Base-by-base conservation (phyloP, 2,113 vertebrate species). In the Prinia subflava region DNA sequence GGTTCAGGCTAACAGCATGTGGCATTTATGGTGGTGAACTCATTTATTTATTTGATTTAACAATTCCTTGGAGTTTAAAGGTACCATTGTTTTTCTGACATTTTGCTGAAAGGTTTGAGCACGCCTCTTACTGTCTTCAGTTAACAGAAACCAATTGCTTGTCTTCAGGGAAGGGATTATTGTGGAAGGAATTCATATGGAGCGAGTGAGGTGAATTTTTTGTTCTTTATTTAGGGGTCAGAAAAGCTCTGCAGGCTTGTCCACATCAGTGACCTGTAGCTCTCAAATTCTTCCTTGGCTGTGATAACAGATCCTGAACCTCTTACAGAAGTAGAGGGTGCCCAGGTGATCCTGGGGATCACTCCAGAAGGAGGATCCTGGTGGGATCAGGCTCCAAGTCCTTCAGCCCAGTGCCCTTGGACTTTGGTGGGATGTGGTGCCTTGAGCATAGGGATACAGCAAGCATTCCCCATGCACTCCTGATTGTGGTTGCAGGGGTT, bases 401-500 rank as follows among this genome's bases (percentile, higher is more conserved):
- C 73, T 83, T 59, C 14, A 59, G 30, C 53, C 30, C 49, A 50
- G 8, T 77, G 74, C 27, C 14, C 23, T 70, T 60, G 73, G 35
- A 33, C 73, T 59, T 69, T 33, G 28, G 46, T 47, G 20, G 42
- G 69, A 74, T 0, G 0, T 33, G 59, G n/a, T 49, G 19, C n/a
- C 31, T 37, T 37, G 47, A 33, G 14, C 0, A 1, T 3, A 28
- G 33, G 39, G 49, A 14, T 42, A 41, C 49, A 73, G 55, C 23
- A 65, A 75, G 11, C 63, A 37, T 24, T 65, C 53, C 69, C 30
- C 9, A 2, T 24, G 6, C 0, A 0, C 30, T 52, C 46, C 46
- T 2, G 3, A 7, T 28, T 49, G 37, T 44, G 42, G 24, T 31
- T 57, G 3, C 15, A 10, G 31, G 28, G 7, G 0, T 10, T 20